Evolutionary conservation across 1,140 invertebrate species (phyloP), one percentile per base, ranked within the genome.

Genomic region (Lepeophtheirus salmonis): DNA sequence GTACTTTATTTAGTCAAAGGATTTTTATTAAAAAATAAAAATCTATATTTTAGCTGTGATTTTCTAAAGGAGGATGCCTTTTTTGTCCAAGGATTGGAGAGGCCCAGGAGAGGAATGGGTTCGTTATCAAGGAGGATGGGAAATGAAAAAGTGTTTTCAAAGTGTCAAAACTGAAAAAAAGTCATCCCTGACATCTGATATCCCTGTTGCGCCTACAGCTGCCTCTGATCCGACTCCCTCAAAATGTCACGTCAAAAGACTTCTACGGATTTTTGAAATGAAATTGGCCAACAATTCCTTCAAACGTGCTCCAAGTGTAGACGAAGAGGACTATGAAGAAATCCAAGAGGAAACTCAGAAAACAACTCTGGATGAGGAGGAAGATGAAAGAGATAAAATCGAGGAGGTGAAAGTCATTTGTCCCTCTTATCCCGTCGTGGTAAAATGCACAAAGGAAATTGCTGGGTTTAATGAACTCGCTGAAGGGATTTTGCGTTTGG

Each of bases 381-480:
- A 41, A 41, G 30, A 41, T 41, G 30, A 41, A 6, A 41, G 30
- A 6, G 6, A 6, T 10, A 41, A 41, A n/a, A n/a, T 6, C 30
- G 6, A 10, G 6, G 30, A 41, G 30, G 30, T n/a, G 6, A 10
- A n/a, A 10, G n/a, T 10, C 2, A 16, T 20, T 2, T 20, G n/a
- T 14, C 55, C 55, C 21, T 57, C 21, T 18, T 57, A 41, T 20
- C 23, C 23, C 25, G 25, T 57, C 26, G 25, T 25, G 13, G 26
- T 57, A n/a, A 57, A 57, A 18, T 26, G 23, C 55, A 57, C 55
- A n/a, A 20, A 25, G 17, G 55, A 57, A 57, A 57, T 57, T 3
- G 55, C 55, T 3, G 55, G 55, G 13, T 57, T 57, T 25, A 57
- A 57, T 21, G 55, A 25, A 2, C 26, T 57, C 13, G 23, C 55